These are phyloP conservation scores for Clepsis dumicolana DNA, from an alignment of 2,888 invertebrate genomes.

Conservation along the genomic window DNA sequence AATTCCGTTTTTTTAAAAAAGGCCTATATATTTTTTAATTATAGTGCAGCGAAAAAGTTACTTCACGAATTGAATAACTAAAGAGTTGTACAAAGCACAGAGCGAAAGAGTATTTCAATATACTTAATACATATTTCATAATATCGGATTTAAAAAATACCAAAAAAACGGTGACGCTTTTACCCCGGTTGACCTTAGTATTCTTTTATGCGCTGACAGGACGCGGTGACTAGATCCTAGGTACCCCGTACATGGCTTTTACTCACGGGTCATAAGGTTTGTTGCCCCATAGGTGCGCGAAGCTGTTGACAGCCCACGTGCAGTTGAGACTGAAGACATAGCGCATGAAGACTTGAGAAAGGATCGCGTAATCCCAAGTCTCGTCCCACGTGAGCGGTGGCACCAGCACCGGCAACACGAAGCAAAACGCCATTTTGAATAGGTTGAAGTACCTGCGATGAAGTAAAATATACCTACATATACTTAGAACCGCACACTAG, in stretches of 20 bases:
- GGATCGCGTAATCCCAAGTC: conserved; percentile 74
- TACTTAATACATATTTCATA: too few species aligned
- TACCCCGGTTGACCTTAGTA: too few species aligned
- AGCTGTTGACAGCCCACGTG: conserved; percentile 96
- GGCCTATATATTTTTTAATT: too few species aligned
- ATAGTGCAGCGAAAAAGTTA: too few species aligned
- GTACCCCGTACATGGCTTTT: neutral
- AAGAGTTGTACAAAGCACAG: too few species aligned
- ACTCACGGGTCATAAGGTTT: conserved; percentile 90
- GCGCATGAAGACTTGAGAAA: conserved; percentile 89
- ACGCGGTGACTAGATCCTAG: too few species aligned
- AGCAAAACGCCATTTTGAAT: conserved; percentile 89
- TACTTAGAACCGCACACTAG: neutral
- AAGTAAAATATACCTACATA: neutral
- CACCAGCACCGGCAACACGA: conserved; percentile 89
- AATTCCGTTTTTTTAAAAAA: too few species aligned
- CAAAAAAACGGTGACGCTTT: too few species aligned
- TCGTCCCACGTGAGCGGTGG: conserved; percentile 91
- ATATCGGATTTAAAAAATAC: too few species aligned
- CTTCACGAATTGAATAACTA: too few species aligned
- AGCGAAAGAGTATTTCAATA: too few species aligned
- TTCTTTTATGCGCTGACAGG: too few species aligned
- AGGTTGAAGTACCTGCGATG: conserved; percentile 87
- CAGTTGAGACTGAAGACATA: conserved; percentile 91
- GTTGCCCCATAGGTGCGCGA: conserved; percentile 92